A percentile compares a stretch with the other conserved stretches of the same genome.
phyloP scores from a whole-genome alignment of 2,797 vertebrate genomes.

The Astyanax mexicanus region DNA sequence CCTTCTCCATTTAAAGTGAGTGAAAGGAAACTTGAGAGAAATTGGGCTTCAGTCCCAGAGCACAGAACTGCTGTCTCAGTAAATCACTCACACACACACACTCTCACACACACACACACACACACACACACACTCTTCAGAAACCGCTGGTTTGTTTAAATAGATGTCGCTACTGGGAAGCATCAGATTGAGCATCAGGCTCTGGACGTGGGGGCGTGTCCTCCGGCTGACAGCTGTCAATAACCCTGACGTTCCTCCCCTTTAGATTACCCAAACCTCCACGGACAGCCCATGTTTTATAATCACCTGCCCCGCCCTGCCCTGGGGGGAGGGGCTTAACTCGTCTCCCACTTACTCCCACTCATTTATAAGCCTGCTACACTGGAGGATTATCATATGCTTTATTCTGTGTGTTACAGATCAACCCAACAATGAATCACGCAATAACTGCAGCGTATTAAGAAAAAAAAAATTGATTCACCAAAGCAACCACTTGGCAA shows the following conservation, averaged over 20 bases:
- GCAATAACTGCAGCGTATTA: too few relatives aligned
- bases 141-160: constrained; percentile 32
- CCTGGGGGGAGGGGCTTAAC: not conserved
- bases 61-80: not conserved
- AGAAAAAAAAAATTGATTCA: too few relatives aligned
- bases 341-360: too few relatives aligned
- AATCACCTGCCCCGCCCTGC: not conserved
- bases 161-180: constrained; percentile 26
- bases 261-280: constrained; percentile 72
- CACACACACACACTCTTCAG: not conserved
- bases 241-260: constrained; percentile 70
- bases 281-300: constrained; percentile 62
- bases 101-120: constrained; percentile 26
- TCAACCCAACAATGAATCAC: too few relatives aligned
- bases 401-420: too few relatives aligned
- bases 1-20: constrained; percentile 13
- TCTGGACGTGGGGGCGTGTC: constrained; percentile 49
- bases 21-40: constrained; percentile 41
- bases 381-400: too few relatives aligned
- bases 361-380: too few relatives aligned
- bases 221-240: constrained; percentile 76
- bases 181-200: constrained; percentile 37
- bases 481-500: too few relatives aligned
- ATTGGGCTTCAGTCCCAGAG: constrained; percentile 13
- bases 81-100: constrained; percentile 11